Evolutionary conservation across 2,113 vertebrate genomes (phyloP).

Genomic region (Myotis davidii): DNA sequence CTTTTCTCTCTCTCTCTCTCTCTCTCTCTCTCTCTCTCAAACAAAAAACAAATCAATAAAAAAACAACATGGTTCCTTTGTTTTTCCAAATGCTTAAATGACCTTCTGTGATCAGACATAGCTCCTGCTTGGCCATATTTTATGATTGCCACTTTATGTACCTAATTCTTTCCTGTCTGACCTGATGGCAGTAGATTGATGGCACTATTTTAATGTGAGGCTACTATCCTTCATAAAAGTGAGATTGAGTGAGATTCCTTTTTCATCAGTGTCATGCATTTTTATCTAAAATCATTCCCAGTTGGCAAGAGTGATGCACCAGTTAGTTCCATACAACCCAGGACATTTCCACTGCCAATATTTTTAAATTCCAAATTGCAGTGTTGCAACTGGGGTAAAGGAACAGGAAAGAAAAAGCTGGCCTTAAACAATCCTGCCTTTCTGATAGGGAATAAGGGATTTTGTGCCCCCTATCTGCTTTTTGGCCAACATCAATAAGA

Average conservation of each 20-base stretch:
- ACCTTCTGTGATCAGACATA: background rate
- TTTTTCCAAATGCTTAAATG: conserved; percentile 49
- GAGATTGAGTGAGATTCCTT: conserved; percentile 10
- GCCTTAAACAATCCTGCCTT: background rate
- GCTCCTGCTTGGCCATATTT: background rate
- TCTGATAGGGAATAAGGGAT: background rate
- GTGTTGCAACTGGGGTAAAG: background rate
- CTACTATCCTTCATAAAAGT: conserved; percentile 35
- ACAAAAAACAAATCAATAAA: background rate
- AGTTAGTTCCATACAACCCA: background rate
- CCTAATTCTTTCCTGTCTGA: conserved; percentile 31
- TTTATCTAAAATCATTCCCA: conserved; percentile 29
- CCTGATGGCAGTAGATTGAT: conserved; percentile 41
- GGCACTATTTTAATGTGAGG: conserved; percentile 16
- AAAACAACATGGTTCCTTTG: background rate
- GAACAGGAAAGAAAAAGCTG: background rate
- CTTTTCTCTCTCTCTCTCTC: too few species aligned
- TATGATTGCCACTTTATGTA: conserved; percentile 23
- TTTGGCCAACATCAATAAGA: background rate
- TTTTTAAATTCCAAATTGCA: background rate
- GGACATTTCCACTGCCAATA: background rate
- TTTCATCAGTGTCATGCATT: background rate
- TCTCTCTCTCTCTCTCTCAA: too few species aligned
- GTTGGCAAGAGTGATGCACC: background rate
- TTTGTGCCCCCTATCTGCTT: background rate